Evolutionary conservation across 92 coral and sea anemone genomes (phyloP), one percentile per base, ranked within the genome.

Genomic region (Chrysogorgia sp.): DNA sequence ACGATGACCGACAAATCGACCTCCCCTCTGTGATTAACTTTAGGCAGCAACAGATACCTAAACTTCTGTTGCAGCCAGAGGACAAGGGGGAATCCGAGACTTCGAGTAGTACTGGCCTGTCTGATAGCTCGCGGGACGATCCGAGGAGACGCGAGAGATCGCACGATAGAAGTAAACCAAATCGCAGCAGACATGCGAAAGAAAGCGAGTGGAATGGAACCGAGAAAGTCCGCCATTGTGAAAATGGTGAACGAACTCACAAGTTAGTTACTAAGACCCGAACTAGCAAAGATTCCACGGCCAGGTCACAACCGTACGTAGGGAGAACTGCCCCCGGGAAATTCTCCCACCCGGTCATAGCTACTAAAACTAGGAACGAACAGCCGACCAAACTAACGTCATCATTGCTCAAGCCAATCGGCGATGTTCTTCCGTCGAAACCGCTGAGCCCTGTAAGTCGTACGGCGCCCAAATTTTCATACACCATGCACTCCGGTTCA

Each of bases 1-100:
- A 92, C 41, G 85, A 92, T 1, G 97, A 86, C 45, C 89, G 80
- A 14, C 86, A 92, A 52, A 82, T 86, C 34, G 94, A 94, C 45
- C 85, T 89, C 10, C 98, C 98, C 13, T 86, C 92, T 9, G 97
- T 88, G 0, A 87, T 88, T 5, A 83, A 85, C 53, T 69, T 85
- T 0, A 65, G 86, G 10, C 85, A 50, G 22, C 63, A 71, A 58
- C 19, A 49, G 53, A 71, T 49, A 10, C 58, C 77, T 25, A 40
- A 24, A 4, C 29, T 22, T 10, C 17, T 29, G 25, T 20, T 29
- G 41, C 34, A 29, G 34, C 63, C 31, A 3, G 32, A 57, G 17
- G 5, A 29, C 2, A 1, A 26, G 22, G 60, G 4, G 0, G 63
- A 26, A 32, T 71, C 78, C 28, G 49, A 71, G 3, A 50, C 48